Base-by-base conservation (phyloP, 2,888 invertebrate genomes). In the Byasa hedistus region DNA sequence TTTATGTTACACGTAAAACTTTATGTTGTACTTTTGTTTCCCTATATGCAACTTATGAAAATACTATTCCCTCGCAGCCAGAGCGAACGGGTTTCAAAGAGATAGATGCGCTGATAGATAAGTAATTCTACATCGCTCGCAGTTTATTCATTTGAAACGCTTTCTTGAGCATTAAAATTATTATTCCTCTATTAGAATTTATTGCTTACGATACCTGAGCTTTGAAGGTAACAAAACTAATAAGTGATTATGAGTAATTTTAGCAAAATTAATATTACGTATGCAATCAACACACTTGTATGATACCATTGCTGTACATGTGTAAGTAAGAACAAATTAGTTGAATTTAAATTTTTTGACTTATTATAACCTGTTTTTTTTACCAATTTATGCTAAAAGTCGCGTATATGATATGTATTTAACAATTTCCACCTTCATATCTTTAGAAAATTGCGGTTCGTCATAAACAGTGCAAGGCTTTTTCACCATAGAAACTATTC, bases 1-100 rank as follows among this genome's bases (percentile, higher is more conserved):
- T 90, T 89, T 89, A 90, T 89, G 87, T 81, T 82, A 78, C 81
- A 81, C 85, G 86, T 89, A 85, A 90, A 90, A 89, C 83, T 90
- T 90, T 89, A 89, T 88, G 86, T 86, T 86, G 82, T 82, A 81
- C 81, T 84, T 75, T 87, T 85, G 86, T 87, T 86, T 81, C 79
- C 78, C 79, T 79, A 76, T 72, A 73, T 70, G 68, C 69, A 72
- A 72, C 71, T 70, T 74, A 73, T 72, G 70, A 72, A 75, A 71
- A 72, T 71, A 72, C 68, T 68, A 68, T 72, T 72, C 61, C 57
- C 61, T 66, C 52, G 63, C 63, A 59, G 48, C 22, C 64, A 61
- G 21, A 56, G 67, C 60, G 64, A 55, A 60, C 63, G 63, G 67
- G 66, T 63, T 60, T 24, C 61, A 36, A 44, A 55, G 61, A 68